Conservation (phyloP, 1,140 invertebrate genomes). For the Brachionus manjavacas region DNA sequence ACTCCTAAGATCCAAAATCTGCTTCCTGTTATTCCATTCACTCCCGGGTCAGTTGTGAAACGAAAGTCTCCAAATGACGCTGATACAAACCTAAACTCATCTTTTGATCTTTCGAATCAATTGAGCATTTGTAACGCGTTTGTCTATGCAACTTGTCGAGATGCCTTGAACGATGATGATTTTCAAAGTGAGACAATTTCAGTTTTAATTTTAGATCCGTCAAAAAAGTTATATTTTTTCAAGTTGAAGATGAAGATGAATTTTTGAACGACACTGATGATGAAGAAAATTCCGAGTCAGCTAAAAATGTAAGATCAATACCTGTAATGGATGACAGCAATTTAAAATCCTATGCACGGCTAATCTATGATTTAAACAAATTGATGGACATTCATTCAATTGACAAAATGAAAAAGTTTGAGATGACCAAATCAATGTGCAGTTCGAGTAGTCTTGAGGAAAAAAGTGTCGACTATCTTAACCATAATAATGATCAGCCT, state of each 20-base stretch:
- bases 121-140: neutral
- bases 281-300: neutral
- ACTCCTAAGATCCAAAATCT: neutral
- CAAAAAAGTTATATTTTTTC: neutral
- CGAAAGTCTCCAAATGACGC: neutral
- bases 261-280: conserved; percentile 4
- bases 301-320: neutral
- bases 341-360: neutral
- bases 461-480: neutral
- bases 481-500: neutral
- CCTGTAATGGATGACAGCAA: neutral
- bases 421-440: neutral
- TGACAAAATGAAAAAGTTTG: neutral
- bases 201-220: neutral
- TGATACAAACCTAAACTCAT: neutral
- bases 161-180: conserved; percentile 27
- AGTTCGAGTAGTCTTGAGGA: neutral
- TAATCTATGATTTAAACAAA: conserved; percentile 4
- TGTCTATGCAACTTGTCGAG: conserved; percentile 6
- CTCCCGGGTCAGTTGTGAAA: neutral
- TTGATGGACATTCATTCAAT: neutral
- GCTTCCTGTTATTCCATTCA: neutral
- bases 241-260: conserved; percentile 26
- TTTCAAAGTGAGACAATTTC: neutral
- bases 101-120: conserved; percentile 11